These are phyloP conservation scores for Nycticebus coucang DNA, from an alignment of 2,113 vertebrate genomes.

Conservation along the genomic window DNA sequence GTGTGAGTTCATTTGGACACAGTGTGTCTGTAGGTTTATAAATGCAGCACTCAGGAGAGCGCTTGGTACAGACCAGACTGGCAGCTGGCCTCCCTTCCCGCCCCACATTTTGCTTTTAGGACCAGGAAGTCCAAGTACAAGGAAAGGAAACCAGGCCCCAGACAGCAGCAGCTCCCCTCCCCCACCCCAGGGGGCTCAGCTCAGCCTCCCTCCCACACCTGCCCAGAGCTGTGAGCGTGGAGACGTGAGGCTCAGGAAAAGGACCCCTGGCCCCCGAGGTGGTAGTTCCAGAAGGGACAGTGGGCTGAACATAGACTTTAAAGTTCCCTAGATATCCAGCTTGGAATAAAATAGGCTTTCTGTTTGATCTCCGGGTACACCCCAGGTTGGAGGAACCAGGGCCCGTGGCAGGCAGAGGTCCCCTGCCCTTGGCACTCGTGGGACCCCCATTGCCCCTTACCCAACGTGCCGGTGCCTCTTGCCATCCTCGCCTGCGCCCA, in stretches of 20 bases:
- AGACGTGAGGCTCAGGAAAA: accelerated
- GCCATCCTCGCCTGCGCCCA: conserved; percentile 94
- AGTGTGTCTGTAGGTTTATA: accelerated
- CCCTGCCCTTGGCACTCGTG: accelerated
- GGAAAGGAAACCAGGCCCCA: accelerated
- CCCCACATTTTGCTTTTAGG: accelerated
- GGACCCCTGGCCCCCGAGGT: neutral
- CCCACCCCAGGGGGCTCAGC: neutral
- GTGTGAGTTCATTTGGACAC: accelerated
- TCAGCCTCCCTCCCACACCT: too few relatives aligned
- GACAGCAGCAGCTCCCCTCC: accelerated
- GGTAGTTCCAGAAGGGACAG: accelerated
- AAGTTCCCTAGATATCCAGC: accelerated
- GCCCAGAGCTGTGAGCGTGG: accelerated
- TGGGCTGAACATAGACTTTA: accelerated
- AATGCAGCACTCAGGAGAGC: accelerated
- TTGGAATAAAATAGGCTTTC: neutral
- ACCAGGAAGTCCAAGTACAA: accelerated
- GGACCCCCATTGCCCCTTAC: conserved; percentile 29
- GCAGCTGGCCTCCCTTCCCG: accelerated
- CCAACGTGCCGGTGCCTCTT: conserved; percentile 87
- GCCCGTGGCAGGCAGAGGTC: accelerated
- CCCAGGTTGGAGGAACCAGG: too few relatives aligned
- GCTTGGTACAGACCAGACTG: accelerated
- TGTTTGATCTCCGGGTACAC: accelerated